phyloP scores from a whole-genome alignment of 2,113 vertebrate genomes.

The Acanthochromis polyacanthus region DNA sequence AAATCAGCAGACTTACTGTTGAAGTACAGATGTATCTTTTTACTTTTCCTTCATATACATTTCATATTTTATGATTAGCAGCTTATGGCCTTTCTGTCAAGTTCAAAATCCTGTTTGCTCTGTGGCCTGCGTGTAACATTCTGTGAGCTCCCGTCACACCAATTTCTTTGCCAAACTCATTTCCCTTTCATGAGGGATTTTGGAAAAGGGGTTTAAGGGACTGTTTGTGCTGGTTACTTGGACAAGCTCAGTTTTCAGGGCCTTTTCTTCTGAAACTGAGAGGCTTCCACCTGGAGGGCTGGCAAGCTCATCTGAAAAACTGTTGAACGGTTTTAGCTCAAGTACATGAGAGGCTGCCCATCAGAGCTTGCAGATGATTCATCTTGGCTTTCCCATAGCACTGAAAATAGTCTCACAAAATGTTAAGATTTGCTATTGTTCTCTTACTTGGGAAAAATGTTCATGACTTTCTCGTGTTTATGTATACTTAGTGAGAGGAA shows the following conservation, averaged over 20 bases:
- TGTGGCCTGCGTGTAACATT: constrained; percentile 75
- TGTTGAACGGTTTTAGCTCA: constrained; percentile 37
- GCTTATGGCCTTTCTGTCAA: constrained; percentile 50
- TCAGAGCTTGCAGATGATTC: constrained; percentile 42
- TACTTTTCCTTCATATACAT: constrained; percentile 15
- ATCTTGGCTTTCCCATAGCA: constrained; percentile 23
- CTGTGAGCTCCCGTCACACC: constrained; percentile 73
- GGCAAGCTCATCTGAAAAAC: constrained; percentile 56
- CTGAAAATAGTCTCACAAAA: constrained; percentile 15
- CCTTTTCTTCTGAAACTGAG: constrained; percentile 63
- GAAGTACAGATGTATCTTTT: background rate
- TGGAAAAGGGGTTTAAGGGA: constrained; percentile 64
- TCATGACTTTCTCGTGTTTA: no score
- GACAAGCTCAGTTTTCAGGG: constrained; percentile 68
- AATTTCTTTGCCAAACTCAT: constrained; percentile 75
- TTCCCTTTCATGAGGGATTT: constrained; percentile 78
- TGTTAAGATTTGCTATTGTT: constrained; percentile 19
- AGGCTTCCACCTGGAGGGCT: constrained; percentile 71
- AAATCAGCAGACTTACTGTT: background rate
- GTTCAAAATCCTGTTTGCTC: constrained; percentile 73
- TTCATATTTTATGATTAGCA: constrained; percentile 50
- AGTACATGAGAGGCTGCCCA: constrained; percentile 25
- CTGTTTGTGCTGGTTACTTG: constrained; percentile 75
- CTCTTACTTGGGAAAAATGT: constrained; percentile 9
- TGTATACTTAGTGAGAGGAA: constrained; percentile 5